Base-by-base conservation (phyloP, 2,888 invertebrate species). In the Cheilosia urbana region DNA sequence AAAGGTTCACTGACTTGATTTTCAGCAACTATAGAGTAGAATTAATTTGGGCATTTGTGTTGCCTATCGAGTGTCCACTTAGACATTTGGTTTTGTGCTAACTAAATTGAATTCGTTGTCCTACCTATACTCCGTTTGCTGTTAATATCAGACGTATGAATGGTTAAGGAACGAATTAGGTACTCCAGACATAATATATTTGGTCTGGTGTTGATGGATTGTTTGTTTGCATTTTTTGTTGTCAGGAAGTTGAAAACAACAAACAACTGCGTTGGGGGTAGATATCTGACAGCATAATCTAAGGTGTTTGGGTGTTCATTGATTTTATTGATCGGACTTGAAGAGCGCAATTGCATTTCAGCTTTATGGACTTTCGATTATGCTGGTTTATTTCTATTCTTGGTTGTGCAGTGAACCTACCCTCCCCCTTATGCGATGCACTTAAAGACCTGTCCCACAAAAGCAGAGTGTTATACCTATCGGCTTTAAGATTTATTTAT, bases 191-290 rank as follows among this genome's bases (percentile, higher is more conserved):
- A 30, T 57, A 4, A 37, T 37, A 37, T 37, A 13, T 37, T 37
- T 37, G 13, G 17, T 19, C 9, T 47, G 2, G 19, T 47, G 45
- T 24, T n/a, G 34, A 37, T 30, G 42, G 37, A 19, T 21, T 47
- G 42, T 68, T 72, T 57, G 49, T 58, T 65, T 17, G 47, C 30
- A n/a, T 60, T 71, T 45, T 58, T 58, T 40, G 24, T 71, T 78
- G 82, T 68, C 24, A 83, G 66, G 82, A 72, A 62, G 45, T 49
- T 72, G 21, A 62, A 62, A 83, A 57, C 71, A 78, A 75, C 62
- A 63, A 78, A 24, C n/a, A 63, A 15, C n/a, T 24, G 27, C 27
- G 0, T 37, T 13, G 15, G 40, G 37, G 40, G 24, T 24, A 65
- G 11, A 15, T 55, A 9, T 19, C 37, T 21, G 21, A 57, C 34